phyloP scores from a whole-genome alignment of 2,113 vertebrate genomes.

The Varanus komodoensis region DNA sequence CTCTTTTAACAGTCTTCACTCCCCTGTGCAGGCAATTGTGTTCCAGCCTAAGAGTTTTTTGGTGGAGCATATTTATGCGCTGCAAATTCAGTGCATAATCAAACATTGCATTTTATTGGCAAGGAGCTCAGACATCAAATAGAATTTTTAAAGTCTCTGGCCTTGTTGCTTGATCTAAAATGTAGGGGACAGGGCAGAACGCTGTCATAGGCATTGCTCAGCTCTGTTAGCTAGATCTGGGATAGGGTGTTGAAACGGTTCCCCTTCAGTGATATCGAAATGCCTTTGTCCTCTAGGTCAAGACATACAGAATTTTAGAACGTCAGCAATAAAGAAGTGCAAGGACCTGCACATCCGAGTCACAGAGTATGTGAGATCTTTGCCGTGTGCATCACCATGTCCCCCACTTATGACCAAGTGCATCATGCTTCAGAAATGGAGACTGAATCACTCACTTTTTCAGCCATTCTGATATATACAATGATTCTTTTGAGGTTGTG shows the following conservation, averaged over 20 bases:
- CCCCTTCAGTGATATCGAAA: constrained; percentile 2
- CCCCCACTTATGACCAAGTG: constrained; percentile 20
- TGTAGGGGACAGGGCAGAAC: background rate
- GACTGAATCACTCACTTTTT: background rate
- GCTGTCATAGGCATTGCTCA: background rate
- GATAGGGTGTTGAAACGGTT: background rate
- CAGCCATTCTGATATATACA: rapidly evolving
- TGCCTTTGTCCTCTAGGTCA: background rate
- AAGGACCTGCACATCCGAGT: background rate
- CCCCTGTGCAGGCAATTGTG: background rate
- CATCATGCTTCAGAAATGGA: constrained; percentile 35
- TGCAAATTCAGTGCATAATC: background rate
- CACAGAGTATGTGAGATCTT: background rate
- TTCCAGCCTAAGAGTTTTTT: background rate
- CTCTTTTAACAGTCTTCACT: background rate
- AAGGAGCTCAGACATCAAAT: too few relatives aligned
- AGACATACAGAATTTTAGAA: background rate
- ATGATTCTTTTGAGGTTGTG: background rate
- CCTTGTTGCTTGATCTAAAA: background rate
- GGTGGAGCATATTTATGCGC: background rate
- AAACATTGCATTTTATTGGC: background rate
- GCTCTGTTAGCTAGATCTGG: background rate
- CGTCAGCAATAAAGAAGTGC: constrained; percentile 23
- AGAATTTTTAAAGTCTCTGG: background rate
- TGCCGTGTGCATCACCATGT: background rate